A percentile compares a stretch with the other conserved stretches of the same genome.
Conservation (phyloP, 2,888 invertebrate species). For the Agrotis exclamationis region DNA sequence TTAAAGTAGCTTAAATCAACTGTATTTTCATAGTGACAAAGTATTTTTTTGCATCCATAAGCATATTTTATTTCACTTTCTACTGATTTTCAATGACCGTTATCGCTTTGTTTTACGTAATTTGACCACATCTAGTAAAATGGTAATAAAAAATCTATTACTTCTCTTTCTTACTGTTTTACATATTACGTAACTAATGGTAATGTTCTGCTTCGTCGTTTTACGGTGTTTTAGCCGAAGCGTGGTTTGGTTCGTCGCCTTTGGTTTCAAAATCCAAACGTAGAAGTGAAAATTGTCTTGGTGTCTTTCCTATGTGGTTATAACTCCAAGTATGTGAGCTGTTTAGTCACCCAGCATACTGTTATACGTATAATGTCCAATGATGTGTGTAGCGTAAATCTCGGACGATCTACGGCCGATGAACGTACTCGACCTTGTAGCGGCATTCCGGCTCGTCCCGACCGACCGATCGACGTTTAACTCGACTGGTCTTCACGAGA, state of each 20-base stretch:
- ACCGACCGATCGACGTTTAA: slow-evolving; percentile 46
- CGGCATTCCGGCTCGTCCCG: slow-evolving; percentile 78
- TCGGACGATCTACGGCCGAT: slow-evolving; percentile 80
- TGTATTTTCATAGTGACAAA: slow-evolving; percentile 16
- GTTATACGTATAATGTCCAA: slow-evolving; percentile 33
- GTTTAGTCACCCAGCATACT: slow-evolving; percentile 25
- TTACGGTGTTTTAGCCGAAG: background rate
- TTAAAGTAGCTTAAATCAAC: slow-evolving; percentile 23
- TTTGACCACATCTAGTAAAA: slow-evolving; percentile 4
- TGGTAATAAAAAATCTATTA: slow-evolving; percentile 1
- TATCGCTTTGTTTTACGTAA: slow-evolving; percentile 25
- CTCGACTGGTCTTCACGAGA: slow-evolving; percentile 44
- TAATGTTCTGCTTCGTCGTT: background rate
- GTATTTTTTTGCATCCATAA: slow-evolving; percentile 14
- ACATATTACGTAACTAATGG: background rate
- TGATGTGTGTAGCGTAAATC: slow-evolving; percentile 70
- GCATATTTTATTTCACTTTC: slow-evolving; percentile 11
- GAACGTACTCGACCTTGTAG: slow-evolving; percentile 87
- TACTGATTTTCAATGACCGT: slow-evolving; percentile 13
- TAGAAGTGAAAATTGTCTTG: background rate
- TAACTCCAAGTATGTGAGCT: background rate
- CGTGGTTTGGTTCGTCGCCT: background rate
- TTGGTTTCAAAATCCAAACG: background rate
- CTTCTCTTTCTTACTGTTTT: background rate
- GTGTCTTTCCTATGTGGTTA: background rate